Percentiles rank a stretch among this genome's conserved stretches.
These are phyloP conservation scores for Phyllopteryx taeniolatus DNA, from an alignment of 2,113 vertebrate genomes.

Conservation along the genomic window DNA sequence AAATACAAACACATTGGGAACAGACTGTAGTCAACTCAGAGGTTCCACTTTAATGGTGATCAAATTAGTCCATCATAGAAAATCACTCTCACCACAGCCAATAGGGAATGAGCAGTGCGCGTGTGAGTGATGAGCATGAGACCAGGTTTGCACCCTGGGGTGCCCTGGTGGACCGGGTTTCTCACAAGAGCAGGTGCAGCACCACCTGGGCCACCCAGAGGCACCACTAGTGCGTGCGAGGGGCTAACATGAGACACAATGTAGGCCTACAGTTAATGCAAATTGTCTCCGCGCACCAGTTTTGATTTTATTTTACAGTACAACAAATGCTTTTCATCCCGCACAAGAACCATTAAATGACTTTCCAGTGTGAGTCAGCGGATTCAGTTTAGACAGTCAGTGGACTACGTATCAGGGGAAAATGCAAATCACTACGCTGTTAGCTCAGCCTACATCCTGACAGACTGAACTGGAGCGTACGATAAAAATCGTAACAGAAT, in stretches of 20 bases:
- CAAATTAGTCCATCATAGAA: slow-evolving; percentile 17
- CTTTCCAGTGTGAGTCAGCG: slow-evolving; percentile 60
- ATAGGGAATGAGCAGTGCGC: slow-evolving; percentile 29
- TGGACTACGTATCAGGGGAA: slow-evolving; percentile 63
- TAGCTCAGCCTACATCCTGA: slow-evolving; percentile 60
- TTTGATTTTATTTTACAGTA: slow-evolving; percentile 24
- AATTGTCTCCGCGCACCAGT: slow-evolving; percentile 25
- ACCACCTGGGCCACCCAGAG: slow-evolving; percentile 72
- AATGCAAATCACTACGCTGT: slow-evolving; percentile 67
- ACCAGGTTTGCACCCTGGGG: slow-evolving; percentile 54
- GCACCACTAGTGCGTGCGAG: slow-evolving; percentile 47
- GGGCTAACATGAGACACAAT: slow-evolving; percentile 31
- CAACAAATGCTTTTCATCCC: slow-evolving; percentile 45
- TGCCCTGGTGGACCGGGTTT: slow-evolving; percentile 40
- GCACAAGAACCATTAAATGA: slow-evolving; percentile 58
- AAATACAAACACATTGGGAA: background rate
- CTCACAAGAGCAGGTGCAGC: slow-evolving; percentile 67
- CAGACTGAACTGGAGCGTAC: slow-evolving; percentile 66
- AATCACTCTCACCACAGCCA: slow-evolving; percentile 9
- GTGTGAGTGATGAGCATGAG: slow-evolving; percentile 40
- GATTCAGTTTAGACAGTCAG: slow-evolving; percentile 64
- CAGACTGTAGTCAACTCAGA: background rate
- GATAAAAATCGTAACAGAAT: slow-evolving; percentile 56
- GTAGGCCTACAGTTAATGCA: slow-evolving; percentile 52
- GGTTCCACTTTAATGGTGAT: slow-evolving; percentile 8